Percentiles rank a stretch among this genome's conserved stretches.
These are phyloP conservation scores for Campopleginae sp. DNA, from an alignment of 2,888 invertebrate species.

Conservation along the genomic window DNA sequence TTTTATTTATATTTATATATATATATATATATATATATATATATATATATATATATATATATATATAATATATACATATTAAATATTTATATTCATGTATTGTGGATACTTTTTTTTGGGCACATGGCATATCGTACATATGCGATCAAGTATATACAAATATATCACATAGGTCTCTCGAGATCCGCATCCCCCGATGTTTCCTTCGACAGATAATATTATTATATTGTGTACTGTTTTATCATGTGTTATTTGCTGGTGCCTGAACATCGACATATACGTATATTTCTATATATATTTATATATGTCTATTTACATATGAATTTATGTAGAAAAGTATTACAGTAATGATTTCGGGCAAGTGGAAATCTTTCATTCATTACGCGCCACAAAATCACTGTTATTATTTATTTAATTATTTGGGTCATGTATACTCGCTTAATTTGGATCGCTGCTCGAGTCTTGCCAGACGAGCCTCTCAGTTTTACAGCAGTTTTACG, in stretches of 20 bases:
- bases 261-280: constrained; percentile 67
- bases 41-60: constrained; percentile 10
- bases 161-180: constrained; percentile 49
- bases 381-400: background rate
- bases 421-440: too few relatives aligned
- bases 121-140: constrained; percentile 38
- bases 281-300: constrained; percentile 23
- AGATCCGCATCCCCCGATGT: constrained; percentile 51
- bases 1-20: constrained; percentile 35
- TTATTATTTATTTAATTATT: background rate
- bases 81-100: constrained; percentile 11
- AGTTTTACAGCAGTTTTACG: too few relatives aligned
- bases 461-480: too few relatives aligned
- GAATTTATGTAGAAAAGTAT: background rate
- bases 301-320: constrained; percentile 4
- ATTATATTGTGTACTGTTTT: constrained; percentile 44
- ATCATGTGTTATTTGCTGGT: constrained; percentile 63
- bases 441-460: too few relatives aligned
- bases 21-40: background rate
- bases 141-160: constrained; percentile 8
- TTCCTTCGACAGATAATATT: constrained; percentile 28
- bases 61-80: constrained; percentile 29
- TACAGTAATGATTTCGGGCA: constrained; percentile 5
- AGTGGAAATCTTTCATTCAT: background rate
- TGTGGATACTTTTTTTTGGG: background rate